phyloP scores from a whole-genome alignment of 2,888 invertebrate genomes.

The Hypsopygia costalis region DNA sequence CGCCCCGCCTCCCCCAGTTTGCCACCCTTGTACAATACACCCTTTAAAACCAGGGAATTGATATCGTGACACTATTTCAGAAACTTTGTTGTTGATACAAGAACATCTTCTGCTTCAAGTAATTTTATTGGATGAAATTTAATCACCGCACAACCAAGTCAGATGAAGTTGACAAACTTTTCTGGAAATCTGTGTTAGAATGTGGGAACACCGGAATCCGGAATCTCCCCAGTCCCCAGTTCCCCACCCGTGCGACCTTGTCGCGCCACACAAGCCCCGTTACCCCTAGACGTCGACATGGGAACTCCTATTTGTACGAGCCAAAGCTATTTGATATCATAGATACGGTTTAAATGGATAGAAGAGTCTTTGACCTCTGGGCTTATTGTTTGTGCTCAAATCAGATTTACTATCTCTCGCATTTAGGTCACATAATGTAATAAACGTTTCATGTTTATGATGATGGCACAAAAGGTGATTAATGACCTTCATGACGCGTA shows the following conservation, averaged over 20 bases:
- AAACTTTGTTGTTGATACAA: conserved; percentile 7
- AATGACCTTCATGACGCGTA: no score
- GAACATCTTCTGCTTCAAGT: no score
- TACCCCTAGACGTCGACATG: conserved; percentile 27
- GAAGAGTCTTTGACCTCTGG: conserved; percentile 12
- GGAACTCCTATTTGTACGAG: conserved; percentile 6
- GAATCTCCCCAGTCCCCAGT: no score
- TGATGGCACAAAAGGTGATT: no score
- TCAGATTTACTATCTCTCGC: no score
- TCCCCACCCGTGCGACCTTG: conserved; percentile 34
- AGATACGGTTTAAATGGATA: not conserved
- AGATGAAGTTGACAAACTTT: not conserved
- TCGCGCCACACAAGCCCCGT: conserved; percentile 33
- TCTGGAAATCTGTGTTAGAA: conserved; percentile 16
- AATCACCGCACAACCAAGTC: no score
- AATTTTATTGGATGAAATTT: no score
- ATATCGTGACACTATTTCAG: conserved; percentile 14
- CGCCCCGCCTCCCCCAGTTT: conserved; percentile 52
- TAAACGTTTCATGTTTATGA: no score
- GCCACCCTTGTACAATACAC: conserved; percentile 49
- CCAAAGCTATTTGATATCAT: not conserved
- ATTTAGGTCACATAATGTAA: not conserved
- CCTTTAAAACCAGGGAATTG: conserved; percentile 37
- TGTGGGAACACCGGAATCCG: conserved; percentile 26
- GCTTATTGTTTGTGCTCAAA: conserved; percentile 1